Evolutionary conservation across 2,113 vertebrate genomes (phyloP), one percentile per base, ranked within the genome.

Genomic region (Cottus gobio): DNA sequence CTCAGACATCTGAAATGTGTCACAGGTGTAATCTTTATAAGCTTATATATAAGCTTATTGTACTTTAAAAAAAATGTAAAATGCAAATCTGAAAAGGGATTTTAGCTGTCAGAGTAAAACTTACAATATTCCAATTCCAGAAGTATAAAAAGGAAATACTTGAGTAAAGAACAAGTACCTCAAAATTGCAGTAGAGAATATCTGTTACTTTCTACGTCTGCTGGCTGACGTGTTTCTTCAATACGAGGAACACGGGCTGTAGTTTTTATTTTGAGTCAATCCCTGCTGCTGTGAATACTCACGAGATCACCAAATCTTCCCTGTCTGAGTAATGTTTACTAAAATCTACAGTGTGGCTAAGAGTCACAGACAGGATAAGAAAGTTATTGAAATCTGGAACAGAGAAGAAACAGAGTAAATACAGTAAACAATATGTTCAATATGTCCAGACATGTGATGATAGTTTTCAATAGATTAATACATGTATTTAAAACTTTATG

Each of bases 91-190:
- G 10, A 54, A 12, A 54, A 54, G 24, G 26, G 3, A 52, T 8
- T 52, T 12, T 12, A 54, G n/a, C 52, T 54, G 52, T 54, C 52
- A 26, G n/a, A 24, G 52, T 56, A 26, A 56, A 56, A 56, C 12
- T 11, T 12, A 56, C n/a, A 26, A 13, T 56, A 56, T 56, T 56
- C 4, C 11, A 24, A 24, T 56, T 54, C 9, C 20, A 56, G 52
- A 56, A 56, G 52, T 56, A 56, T 56, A 56, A 56, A 56, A 56
- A 26, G 7, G n/a, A 56, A 56, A 56, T 56, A 56, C 54, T 57
- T 22, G 24, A 28, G 54, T 57, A 57, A 57, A n/a, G 52, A 26
- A 56, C n/a, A 56, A 26, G 52, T 5, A 11, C 52, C 3, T 54
- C 24, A 24, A 26, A 54, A 56, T 56, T 56, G 24, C 10, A 26